Evolutionary conservation across 2,113 vertebrate genomes (phyloP), one percentile per base, ranked within the genome.

Genomic region (Sturnira hondurensis): DNA sequence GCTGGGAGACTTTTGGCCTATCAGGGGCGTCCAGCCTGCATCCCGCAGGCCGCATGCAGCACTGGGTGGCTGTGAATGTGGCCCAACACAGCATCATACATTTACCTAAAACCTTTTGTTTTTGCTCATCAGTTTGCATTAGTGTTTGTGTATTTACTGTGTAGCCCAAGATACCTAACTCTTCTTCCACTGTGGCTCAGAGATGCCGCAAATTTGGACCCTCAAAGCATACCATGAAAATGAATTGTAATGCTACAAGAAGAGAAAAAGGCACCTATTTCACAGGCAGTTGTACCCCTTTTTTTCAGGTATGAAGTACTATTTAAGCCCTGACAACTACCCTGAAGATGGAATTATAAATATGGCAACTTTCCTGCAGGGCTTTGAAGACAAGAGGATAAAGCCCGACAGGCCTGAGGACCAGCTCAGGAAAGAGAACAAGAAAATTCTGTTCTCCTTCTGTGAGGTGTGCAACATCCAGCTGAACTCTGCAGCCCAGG

Each of bases 381-480:
- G 98, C 96, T 98, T 98, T 95, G 99, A 99, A 97, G 98, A 99
- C 93, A 99, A 99, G 96, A 99, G 99, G 92, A 92, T 98, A 94
- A 97, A 97, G 98, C 95, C 89, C 17, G 98, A 98, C 41, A 97
- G 97, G 52, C 90, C 97, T 41, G 98, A 99, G 89, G 98, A 97
- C 91, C 98, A 98, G 87, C 80, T 98, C 82, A 98, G 96, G 86
- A 98, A 99, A 98, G 99, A 99, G 97, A 99, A 98, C 91, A 99
- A 99, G 98, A 99, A 99, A 95, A 98, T 99, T 77, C 86, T 99
- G 4, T 99, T 99, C 98, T 99, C 99, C 0, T 98, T 99, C 93
- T 99, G 99, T 14, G 99, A 99, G 73, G 99, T 99, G 93, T 99
- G 99, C 97, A 99, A 99, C 98, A 99, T 99, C 97, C 99, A 99